These are phyloP conservation scores for Paratrypauchen microcephalus DNA, from an alignment of 2,797 vertebrate genomes.

Conservation along the genomic window DNA sequence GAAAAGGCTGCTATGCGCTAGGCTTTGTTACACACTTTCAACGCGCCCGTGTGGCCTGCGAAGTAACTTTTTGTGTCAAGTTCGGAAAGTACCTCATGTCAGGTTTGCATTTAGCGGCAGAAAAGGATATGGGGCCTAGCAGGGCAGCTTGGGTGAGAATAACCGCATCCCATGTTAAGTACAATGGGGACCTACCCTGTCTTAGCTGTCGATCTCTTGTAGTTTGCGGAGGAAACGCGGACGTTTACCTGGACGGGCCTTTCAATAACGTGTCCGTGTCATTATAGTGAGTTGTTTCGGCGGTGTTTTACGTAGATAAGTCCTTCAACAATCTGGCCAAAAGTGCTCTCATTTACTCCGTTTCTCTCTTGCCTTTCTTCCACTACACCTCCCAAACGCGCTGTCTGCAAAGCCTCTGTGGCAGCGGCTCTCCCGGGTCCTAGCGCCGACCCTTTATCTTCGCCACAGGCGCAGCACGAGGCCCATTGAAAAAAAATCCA, in stretches of 20 bases:
- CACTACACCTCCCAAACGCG: constrained; percentile 81
- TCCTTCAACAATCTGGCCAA: constrained; percentile 80
- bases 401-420: constrained; percentile 75
- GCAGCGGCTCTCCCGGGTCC: constrained; percentile 73
- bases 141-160: constrained; percentile 77
- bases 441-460: constrained; percentile 59
- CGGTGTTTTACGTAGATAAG: constrained; percentile 71
- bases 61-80: constrained; percentile 44
- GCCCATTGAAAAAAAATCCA: constrained; percentile 50
- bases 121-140: constrained; percentile 78
- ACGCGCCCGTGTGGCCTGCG: constrained; percentile 8
- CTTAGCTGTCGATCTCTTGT: constrained; percentile 71
- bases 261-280: constrained; percentile 79
- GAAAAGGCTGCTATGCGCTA: constrained; percentile 25
- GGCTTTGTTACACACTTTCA: constrained; percentile 16
- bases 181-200: constrained; percentile 81
- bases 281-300: constrained; percentile 75
- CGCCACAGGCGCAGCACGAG: constrained; percentile 9
- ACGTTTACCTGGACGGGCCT: constrained; percentile 75
- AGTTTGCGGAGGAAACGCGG: constrained; percentile 71
- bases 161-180: constrained; percentile 81
- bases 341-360: constrained; percentile 83
- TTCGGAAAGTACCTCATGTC: constrained; percentile 59
- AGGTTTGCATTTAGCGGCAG: constrained; percentile 66
- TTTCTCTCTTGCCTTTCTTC: constrained; percentile 81